Evolutionary conservation across 1,140 invertebrate species (phyloP).

Genomic region (Calliphora vicina): DNA sequence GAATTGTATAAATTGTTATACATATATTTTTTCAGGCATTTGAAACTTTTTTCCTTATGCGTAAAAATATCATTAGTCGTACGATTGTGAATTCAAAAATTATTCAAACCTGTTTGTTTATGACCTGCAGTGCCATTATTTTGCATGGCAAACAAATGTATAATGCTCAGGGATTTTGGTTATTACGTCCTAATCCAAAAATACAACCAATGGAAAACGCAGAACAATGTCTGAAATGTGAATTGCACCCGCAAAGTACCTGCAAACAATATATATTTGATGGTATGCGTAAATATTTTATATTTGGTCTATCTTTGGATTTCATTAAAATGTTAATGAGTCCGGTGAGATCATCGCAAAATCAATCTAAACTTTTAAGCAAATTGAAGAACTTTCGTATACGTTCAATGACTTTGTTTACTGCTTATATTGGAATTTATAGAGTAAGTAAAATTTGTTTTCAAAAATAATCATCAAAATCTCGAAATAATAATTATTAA

Average conservation of each 20-base stretch:
- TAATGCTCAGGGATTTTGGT: slow-evolving; percentile 48
- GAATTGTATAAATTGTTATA: not conserved
- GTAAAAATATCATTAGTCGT: slow-evolving; percentile 38
- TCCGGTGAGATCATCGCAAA: slow-evolving; percentile 17
- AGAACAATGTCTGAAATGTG: not conserved
- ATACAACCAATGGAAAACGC: not conserved
- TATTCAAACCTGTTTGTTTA: slow-evolving; percentile 46
- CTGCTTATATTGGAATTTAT: slow-evolving; percentile 48
- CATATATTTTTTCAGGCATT: slow-evolving; percentile 37
- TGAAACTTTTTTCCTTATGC: slow-evolving; percentile 44
- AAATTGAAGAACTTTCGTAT: slow-evolving; percentile 40
- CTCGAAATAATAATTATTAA: too few relatives aligned
- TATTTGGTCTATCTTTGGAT: slow-evolving; percentile 46
- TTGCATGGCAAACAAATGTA: slow-evolving; percentile 43
- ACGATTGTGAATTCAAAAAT: slow-evolving; percentile 31
- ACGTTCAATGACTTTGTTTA: slow-evolving; percentile 43
- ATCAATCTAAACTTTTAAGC: not conserved
- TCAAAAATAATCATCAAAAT: too few relatives aligned
- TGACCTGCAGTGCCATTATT: slow-evolving; percentile 46
- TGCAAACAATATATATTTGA: slow-evolving; percentile 35
- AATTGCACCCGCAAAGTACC: not conserved
- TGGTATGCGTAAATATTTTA: slow-evolving; percentile 46
- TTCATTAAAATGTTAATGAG: slow-evolving; percentile 43
- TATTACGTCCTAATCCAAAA: slow-evolving; percentile 41
- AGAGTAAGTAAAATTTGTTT: slow-evolving; percentile 38